Evolutionary conservation across 2,113 vertebrate genomes (phyloP).

Genomic region (Neolamprologus fasciatus): DNA sequence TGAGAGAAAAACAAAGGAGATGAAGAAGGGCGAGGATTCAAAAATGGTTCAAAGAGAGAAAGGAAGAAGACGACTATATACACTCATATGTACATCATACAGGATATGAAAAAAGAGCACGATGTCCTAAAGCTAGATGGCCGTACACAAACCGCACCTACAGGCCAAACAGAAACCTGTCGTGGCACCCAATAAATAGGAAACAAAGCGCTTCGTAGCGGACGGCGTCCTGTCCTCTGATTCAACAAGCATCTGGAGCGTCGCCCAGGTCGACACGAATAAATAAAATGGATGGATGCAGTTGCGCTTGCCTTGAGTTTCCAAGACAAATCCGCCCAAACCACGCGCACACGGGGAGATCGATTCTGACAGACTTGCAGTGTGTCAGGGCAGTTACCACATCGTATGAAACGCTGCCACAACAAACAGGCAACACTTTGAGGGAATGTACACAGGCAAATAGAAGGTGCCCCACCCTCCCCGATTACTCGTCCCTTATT

Average conservation of each 20-base stretch:
- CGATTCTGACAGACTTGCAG: not conserved
- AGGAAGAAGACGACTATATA: conserved; percentile 56
- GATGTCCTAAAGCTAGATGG: conserved; percentile 34
- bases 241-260: not conserved
- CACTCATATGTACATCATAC: conserved; percentile 70
- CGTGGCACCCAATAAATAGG: conserved; percentile 60
- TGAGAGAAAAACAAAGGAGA: not conserved
- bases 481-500: not conserved
- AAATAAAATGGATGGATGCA: conserved; percentile 25
- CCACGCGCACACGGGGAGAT: not conserved
- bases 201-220: conserved; percentile 23
- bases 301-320: not conserved
- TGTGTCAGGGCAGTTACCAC: conserved; percentile 1
- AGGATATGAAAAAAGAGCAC: conserved; percentile 53
- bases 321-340: not conserved
- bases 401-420: not conserved
- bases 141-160: not conserved
- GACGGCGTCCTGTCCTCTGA: conserved; percentile 36
- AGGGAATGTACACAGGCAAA: conserved; percentile 38
- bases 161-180: conserved; percentile 33
- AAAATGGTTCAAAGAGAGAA: not conserved
- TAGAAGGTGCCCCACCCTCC: not conserved
- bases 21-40: not conserved
- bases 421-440: not conserved
- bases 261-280: not conserved